Evolutionary conservation across 2,888 invertebrate species (phyloP).

Genomic region (Caprella mutica): DNA sequence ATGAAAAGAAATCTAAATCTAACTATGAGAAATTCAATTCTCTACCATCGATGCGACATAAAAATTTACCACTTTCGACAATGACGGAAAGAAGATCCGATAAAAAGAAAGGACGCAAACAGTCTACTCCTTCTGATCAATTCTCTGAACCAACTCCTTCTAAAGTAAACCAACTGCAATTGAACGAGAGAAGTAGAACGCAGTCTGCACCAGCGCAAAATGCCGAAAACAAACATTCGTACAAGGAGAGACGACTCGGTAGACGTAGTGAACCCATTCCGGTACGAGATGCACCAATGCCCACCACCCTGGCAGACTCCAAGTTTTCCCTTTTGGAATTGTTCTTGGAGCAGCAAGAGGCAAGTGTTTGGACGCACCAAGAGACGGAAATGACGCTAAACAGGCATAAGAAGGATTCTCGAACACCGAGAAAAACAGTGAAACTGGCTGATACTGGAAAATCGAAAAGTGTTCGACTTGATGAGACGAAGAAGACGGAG

Average conservation of each 20-base stretch:
- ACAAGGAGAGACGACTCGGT: conserved; percentile 11
- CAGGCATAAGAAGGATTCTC: conserved; percentile 16
- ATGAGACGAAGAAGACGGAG: conserved; percentile 16
- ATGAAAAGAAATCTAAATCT: conserved; percentile 15
- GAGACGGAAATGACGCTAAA: conserved; percentile 31
- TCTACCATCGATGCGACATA: conserved; percentile 27
- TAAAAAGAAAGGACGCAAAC: conserved; percentile 26
- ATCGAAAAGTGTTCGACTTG: conserved; percentile 4
- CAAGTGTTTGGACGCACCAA: conserved; percentile 31
- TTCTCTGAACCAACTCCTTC: conserved; percentile 32
- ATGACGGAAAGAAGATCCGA: conserved; percentile 15
- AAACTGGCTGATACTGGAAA: conserved; percentile 3
- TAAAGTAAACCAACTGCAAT: conserved; percentile 10
- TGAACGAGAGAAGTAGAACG: conserved; percentile 25
- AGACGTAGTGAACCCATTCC: conserved; percentile 24
- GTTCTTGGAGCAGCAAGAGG: conserved; percentile 31
- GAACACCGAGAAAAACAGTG: conserved; percentile 2
- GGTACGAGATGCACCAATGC: conserved; percentile 23
- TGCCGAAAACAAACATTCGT: conserved; percentile 21
- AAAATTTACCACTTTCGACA: conserved; percentile 7
- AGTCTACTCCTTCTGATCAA: conserved; percentile 20
- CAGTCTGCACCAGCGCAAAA: conserved; percentile 31
- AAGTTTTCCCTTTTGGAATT: conserved; percentile 30
- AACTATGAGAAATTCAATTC: conserved; percentile 31
- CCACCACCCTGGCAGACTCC: conserved; percentile 24